A percentile compares a stretch with the other conserved stretches of the same genome.
phyloP scores from a whole-genome alignment of 2,888 invertebrate species.

The Coelopa pilipes region DNA sequence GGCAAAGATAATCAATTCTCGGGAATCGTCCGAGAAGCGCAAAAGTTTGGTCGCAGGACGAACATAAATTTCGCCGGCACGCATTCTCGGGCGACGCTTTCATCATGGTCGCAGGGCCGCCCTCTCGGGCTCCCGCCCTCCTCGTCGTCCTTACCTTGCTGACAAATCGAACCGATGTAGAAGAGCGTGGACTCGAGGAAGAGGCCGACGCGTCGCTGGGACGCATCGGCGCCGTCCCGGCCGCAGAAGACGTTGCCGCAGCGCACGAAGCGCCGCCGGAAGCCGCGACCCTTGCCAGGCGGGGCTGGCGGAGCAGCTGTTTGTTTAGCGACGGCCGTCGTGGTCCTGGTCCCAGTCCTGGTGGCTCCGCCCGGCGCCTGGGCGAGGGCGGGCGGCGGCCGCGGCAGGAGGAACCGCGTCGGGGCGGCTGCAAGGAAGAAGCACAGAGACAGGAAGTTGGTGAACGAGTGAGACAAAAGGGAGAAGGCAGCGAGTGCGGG shows the following conservation, averaged over 20 bases:
- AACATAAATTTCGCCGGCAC: constrained; percentile 29
- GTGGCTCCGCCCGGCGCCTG: not conserved
- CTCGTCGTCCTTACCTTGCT: constrained; percentile 62
- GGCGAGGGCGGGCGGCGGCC: not conserved
- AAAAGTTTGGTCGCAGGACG: constrained; percentile 18
- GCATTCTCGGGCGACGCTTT: constrained; percentile 16
- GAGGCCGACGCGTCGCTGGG: constrained; percentile 50
- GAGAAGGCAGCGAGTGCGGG: not conserved
- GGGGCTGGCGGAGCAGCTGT: constrained; percentile 10
- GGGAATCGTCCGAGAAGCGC: not conserved
- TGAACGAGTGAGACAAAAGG: not conserved
- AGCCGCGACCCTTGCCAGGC: constrained; percentile 13
- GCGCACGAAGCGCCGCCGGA: constrained; percentile 45
- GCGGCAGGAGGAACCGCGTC: not conserved
- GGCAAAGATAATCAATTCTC: constrained; percentile 12
- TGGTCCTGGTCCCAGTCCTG: constrained; percentile 1
- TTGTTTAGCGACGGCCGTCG: constrained; percentile 13
- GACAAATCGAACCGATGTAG: constrained; percentile 67
- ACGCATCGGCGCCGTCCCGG: constrained; percentile 19
- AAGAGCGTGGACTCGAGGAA: constrained; percentile 64
- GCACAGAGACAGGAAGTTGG: not conserved
- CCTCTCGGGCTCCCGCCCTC: not conserved
- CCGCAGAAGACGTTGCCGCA: constrained; percentile 43
- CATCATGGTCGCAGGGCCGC: not conserved
- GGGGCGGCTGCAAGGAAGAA: not conserved